Conservation (phyloP, 2,888 invertebrate genomes). For the Cheilosia scutellata region DNA sequence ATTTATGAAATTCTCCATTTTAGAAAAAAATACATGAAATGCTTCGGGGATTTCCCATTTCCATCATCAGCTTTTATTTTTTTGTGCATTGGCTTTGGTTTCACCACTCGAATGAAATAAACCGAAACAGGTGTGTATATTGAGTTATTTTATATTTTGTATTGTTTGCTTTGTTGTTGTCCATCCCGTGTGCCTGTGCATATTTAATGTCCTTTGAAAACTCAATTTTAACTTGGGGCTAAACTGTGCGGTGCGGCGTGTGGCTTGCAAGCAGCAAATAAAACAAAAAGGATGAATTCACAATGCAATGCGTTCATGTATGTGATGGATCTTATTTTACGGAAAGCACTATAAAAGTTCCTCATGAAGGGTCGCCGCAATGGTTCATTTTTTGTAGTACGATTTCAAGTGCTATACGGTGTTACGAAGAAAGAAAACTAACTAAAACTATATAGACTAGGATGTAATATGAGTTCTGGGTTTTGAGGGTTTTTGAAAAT, state of each 20-base stretch:
- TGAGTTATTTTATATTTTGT: not conserved
- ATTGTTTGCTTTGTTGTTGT: slow-evolving; percentile 6
- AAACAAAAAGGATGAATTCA: not conserved
- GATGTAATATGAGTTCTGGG: too few relatives aligned
- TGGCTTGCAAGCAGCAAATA: not conserved
- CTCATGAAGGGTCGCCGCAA: too few relatives aligned
- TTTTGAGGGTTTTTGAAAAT: too few relatives aligned
- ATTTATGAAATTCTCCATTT: not conserved
- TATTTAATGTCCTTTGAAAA: slow-evolving; percentile 53
- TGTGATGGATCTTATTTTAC: not conserved
- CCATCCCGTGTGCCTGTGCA: slow-evolving; percentile 8
- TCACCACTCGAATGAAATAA: not conserved
- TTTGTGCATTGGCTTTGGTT: not conserved
- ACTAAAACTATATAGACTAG: not conserved
- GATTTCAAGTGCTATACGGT: not conserved
- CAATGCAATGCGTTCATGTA: not conserved
- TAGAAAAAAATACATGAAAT: not conserved
- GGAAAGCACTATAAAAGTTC: not conserved
- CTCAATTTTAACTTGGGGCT: slow-evolving; percentile 40
- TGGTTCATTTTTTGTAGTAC: not conserved
- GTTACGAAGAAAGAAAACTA: slow-evolving; percentile 1
- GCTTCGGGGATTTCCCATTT: not conserved
- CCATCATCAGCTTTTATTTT: not conserved
- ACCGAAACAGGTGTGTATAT: slow-evolving; percentile 20
- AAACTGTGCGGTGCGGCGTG: slow-evolving; percentile 5